A percentile compares a stretch with the other conserved stretches of the same genome.
These are phyloP conservation scores for Gyps fulvus DNA, from an alignment of 2,113 vertebrate genomes.

Conservation along the genomic window DNA sequence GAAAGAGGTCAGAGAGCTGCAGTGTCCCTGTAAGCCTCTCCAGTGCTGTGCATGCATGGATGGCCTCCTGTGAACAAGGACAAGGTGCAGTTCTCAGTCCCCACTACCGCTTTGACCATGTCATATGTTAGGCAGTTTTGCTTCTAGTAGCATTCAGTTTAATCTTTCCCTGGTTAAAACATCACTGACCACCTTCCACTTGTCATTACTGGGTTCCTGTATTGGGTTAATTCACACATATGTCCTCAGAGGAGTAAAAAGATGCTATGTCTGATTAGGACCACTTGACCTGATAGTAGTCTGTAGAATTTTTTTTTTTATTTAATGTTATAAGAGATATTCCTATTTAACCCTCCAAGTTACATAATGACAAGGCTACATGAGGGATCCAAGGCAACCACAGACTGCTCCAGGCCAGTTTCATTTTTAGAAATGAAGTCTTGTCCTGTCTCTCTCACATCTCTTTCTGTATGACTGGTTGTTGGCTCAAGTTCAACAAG, in stretches of 20 bases:
- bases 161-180: background rate
- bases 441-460: background rate
- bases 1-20: background rate
- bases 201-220: background rate
- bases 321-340: background rate
- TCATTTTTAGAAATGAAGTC: background rate
- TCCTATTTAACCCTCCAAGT: background rate
- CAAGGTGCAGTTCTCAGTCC: background rate
- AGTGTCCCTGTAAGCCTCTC: too few species aligned
- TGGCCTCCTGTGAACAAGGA: background rate
- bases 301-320: background rate
- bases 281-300: background rate
- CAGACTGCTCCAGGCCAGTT: background rate
- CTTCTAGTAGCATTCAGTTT: background rate
- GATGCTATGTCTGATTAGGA: background rate
- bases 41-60: too few species aligned
- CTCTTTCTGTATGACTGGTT: background rate
- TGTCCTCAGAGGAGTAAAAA: background rate
- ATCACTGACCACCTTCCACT: background rate
- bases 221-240: background rate
- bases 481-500: background rate
- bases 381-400: background rate
- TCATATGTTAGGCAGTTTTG: background rate
- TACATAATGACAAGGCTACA: background rate
- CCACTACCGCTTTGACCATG: fast-evolving